Conservation (phyloP, 1,140 invertebrate genomes). For the Drosophila micromelanica region DNA sequence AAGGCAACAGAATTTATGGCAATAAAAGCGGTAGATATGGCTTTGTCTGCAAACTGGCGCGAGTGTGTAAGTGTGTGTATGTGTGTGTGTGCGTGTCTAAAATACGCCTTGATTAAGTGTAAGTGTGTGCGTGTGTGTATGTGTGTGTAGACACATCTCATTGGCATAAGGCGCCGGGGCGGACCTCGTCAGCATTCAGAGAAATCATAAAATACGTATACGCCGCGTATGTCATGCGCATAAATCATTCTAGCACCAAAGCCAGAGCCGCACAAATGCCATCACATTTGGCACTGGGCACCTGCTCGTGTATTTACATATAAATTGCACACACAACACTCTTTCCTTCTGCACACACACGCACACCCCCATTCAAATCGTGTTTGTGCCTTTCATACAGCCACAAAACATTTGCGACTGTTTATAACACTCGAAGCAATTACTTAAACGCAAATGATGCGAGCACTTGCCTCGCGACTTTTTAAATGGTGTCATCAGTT, state of each 20-base stretch:
- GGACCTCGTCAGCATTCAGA: conserved; percentile 49
- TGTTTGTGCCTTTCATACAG: conserved; percentile 6
- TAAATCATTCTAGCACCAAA: conserved; percentile 65
- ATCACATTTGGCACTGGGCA: conserved; percentile 26
- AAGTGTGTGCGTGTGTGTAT: conserved; percentile 22
- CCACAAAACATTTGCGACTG: conserved; percentile 10
- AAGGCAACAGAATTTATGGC: conserved; percentile 68
- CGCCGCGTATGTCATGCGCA: conserved; percentile 51
- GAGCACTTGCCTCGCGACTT: conserved; percentile 20
- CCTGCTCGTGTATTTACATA: conserved; percentile 32
- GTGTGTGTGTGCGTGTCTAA: background rate
- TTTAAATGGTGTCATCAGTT: conserved; percentile 29
- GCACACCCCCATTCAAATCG: background rate
- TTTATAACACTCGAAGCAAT: conserved; percentile 39
- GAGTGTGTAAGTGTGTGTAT: background rate
- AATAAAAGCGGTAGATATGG: conserved; percentile 71
- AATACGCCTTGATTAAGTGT: conserved; percentile 31
- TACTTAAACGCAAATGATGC: conserved; percentile 41
- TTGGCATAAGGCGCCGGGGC: conserved; percentile 54
- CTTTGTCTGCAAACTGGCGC: conserved; percentile 10
- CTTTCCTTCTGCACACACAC: background rate
- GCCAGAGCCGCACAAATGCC: conserved; percentile 7
- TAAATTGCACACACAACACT: conserved; percentile 4
- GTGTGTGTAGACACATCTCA: conserved; percentile 45
- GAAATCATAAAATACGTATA: conserved; percentile 70